Conservation (phyloP, 2,888 invertebrate species). For the Oscheius onirici region DNA sequence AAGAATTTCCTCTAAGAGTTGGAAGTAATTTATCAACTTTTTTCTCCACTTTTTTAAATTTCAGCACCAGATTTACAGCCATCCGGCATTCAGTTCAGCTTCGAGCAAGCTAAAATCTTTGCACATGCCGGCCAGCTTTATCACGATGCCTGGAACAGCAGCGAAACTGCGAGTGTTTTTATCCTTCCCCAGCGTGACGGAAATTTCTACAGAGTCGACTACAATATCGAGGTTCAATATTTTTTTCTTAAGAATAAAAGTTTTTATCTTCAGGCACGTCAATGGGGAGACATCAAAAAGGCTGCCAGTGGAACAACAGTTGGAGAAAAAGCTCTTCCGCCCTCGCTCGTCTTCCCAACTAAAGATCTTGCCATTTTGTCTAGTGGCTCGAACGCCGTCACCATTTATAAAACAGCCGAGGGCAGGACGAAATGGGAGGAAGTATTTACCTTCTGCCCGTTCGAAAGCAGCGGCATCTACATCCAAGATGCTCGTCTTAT, state of each 20-base stretch:
- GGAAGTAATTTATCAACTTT: not conserved
- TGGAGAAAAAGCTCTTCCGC: not conserved
- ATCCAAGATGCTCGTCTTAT: slow-evolving; percentile 18
- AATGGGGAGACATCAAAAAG: slow-evolving; percentile 3
- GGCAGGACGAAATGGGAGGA: slow-evolving; percentile 13
- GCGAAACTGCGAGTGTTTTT: slow-evolving; percentile 10
- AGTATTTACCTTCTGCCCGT: slow-evolving; percentile 7
- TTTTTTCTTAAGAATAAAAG: not conserved
- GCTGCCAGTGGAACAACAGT: not conserved
- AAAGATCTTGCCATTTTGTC: slow-evolving; percentile 6
- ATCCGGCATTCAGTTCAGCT: slow-evolving; percentile 27
- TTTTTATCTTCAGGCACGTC: slow-evolving; percentile 2
- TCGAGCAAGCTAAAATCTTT: slow-evolving; percentile 46
- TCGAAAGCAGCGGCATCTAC: slow-evolving; percentile 18
- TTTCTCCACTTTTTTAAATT: not conserved
- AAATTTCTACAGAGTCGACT: slow-evolving; percentile 5
- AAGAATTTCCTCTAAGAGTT: slow-evolving; percentile 5
- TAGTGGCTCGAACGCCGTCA: not conserved
- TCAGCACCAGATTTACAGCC: slow-evolving; percentile 14
- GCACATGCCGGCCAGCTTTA: slow-evolving; percentile 36
- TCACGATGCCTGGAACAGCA: slow-evolving; percentile 18
- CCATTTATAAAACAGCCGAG: slow-evolving; percentile 14
- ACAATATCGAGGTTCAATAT: slow-evolving; percentile 10
- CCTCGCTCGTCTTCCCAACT: slow-evolving; percentile 13
- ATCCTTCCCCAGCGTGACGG: slow-evolving; percentile 11